phyloP scores from a whole-genome alignment of 64 coral and sea anemone species.

The Orbicella faveolata region DNA sequence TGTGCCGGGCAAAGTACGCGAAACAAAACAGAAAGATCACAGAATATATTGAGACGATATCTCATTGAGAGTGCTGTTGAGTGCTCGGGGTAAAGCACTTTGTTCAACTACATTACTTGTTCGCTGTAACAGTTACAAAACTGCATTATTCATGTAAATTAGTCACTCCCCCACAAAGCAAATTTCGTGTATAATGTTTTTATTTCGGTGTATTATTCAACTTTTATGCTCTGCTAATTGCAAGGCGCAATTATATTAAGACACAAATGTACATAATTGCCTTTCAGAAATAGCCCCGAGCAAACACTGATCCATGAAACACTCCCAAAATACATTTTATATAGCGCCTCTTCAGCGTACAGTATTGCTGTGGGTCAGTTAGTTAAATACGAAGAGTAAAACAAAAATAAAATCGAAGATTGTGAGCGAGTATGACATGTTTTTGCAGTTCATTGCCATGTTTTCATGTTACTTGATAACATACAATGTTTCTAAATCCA shows the following conservation, averaged over 20 bases:
- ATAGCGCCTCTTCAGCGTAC: not conserved
- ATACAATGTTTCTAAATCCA: too few species aligned
- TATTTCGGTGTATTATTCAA: slow-evolving; percentile 3
- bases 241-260: slow-evolving; percentile 20
- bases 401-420: not conserved
- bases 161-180: slow-evolving; percentile 7
- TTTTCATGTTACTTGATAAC: too few species aligned
- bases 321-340: not conserved
- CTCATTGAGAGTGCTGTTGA: not conserved
- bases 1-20: not conserved
- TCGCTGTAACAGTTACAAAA: slow-evolving; percentile 1
- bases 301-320: not conserved
- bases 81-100: not conserved
- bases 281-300: slow-evolving; percentile 21
- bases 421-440: too few species aligned
- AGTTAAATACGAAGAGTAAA: not conserved
- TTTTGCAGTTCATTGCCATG: too few species aligned
- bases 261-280: slow-evolving; percentile 7
- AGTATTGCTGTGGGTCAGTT: not conserved
- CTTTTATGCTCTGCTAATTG: not conserved
- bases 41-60: not conserved
- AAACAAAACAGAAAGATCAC: not conserved
- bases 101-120: not conserved
- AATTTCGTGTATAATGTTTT: slow-evolving; percentile 12
- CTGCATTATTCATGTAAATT: slow-evolving; percentile 34